A percentile compares a stretch with the other conserved stretches of the same genome.
phyloP scores from a whole-genome alignment of 2,797 vertebrate genomes.

The Atherinosoma microstoma region DNA sequence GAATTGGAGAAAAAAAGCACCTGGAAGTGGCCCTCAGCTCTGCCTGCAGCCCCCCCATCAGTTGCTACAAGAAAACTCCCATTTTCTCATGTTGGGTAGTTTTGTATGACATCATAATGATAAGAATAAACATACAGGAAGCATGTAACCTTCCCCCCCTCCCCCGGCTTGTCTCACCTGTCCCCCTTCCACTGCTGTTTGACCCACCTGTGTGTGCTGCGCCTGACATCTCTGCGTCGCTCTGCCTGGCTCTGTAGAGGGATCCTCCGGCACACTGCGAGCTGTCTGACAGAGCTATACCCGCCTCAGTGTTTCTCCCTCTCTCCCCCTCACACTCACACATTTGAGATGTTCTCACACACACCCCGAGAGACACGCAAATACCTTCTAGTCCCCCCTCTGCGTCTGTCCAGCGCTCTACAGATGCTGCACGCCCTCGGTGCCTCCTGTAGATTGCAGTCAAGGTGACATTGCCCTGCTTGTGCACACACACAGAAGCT shows the following conservation, averaged over 20 bases:
- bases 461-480: constrained; percentile 82
- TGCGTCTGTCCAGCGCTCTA: constrained; percentile 67
- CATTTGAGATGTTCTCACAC: constrained; percentile 66
- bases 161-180: constrained; percentile 19
- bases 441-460: constrained; percentile 76
- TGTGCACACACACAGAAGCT: constrained; percentile 40
- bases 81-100: not conserved
- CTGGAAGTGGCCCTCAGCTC: constrained; percentile 35
- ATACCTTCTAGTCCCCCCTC: constrained; percentile 58
- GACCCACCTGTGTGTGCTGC: constrained; percentile 78
- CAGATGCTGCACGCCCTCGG: constrained; percentile 74
- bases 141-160: not conserved
- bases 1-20: not conserved
- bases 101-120: not conserved
- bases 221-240: constrained; percentile 76
- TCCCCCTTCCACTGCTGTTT: constrained; percentile 40
- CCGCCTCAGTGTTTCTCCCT: constrained; percentile 68
- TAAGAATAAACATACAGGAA: not conserved
- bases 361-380: constrained; percentile 56
- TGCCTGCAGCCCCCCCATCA: constrained; percentile 11
- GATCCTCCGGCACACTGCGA: constrained; percentile 73
- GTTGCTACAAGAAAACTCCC: not conserved
- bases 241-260: constrained; percentile 72
- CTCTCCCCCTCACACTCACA: constrained; percentile 53
- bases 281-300: constrained; percentile 69